phyloP scores from a whole-genome alignment of 2,888 invertebrate species.

The Apamea monoglypha region DNA sequence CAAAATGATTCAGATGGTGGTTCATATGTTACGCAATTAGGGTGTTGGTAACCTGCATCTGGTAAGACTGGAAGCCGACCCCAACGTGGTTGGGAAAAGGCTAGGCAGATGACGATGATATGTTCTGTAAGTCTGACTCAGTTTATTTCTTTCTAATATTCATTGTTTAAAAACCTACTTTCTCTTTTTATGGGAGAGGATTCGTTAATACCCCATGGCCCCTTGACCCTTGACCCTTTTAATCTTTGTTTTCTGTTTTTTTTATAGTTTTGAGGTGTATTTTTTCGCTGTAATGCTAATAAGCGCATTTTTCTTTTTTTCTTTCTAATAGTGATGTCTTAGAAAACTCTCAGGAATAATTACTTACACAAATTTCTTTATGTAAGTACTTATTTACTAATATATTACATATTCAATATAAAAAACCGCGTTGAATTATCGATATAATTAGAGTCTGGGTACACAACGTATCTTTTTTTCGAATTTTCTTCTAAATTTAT shows the following conservation, averaged over 20 bases:
- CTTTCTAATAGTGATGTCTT: background rate
- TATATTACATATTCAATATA: constrained; percentile 46
- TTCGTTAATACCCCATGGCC: background rate
- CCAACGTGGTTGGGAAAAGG: too few species aligned
- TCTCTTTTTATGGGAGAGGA: background rate
- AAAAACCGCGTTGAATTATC: constrained; percentile 58
- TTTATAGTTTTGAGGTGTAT: too few species aligned
- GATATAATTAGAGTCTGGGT: constrained; percentile 62
- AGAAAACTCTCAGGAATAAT: background rate
- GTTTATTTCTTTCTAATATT: background rate
- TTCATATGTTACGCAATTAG: too few species aligned
- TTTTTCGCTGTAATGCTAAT: too few species aligned
- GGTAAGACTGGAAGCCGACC: too few species aligned
- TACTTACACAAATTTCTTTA: background rate
- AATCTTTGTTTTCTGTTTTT: too few species aligned
- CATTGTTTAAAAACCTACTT: background rate
- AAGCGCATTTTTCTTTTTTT: too few species aligned
- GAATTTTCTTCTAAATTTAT: constrained; percentile 85
- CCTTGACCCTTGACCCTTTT: too few species aligned
- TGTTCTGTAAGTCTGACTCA: background rate
- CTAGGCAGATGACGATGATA: too few species aligned
- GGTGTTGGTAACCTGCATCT: too few species aligned
- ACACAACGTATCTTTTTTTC: constrained; percentile 66
- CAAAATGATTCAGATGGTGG: too few species aligned
- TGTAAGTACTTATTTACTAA: background rate